These are phyloP conservation scores for Athene noctua DNA, from an alignment of 2,113 vertebrate genomes.

Conservation along the genomic window DNA sequence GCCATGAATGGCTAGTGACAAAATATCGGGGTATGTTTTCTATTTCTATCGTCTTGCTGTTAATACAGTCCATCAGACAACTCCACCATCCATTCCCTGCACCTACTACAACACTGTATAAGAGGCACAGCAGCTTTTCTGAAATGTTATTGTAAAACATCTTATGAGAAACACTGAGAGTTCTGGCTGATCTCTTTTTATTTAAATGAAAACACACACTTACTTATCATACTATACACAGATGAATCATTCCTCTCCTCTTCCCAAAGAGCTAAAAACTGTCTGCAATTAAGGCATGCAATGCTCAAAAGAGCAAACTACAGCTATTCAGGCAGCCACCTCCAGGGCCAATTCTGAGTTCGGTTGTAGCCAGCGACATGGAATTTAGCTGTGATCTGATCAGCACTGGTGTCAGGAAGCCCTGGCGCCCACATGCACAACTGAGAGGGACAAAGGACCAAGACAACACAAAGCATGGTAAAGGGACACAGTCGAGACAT, in stretches of 20 bases:
- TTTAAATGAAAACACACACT: neutral
- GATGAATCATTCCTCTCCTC: neutral
- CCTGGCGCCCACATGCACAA: rapidly evolving
- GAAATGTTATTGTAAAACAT: neutral
- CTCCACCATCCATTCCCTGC: neutral
- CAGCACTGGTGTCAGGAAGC: neutral
- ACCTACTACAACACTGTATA: neutral
- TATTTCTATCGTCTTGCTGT: neutral
- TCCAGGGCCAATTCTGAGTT: neutral
- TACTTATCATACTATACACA: neutral
- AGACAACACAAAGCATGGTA: neutral
- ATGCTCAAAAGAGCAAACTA: neutral
- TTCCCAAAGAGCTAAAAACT: neutral
- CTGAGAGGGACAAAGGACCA: neutral
- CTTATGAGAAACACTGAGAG: neutral
- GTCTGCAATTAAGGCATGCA: neutral
- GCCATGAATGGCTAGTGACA: neutral
- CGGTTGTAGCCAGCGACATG: neutral
- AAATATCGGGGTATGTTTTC: neutral
- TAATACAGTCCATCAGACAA: neutral
- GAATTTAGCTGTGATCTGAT: neutral
- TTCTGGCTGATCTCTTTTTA: neutral
- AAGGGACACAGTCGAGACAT: neutral
- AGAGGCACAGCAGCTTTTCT: neutral
- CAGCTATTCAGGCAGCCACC: neutral